Conservation (phyloP, 2,113 vertebrate species). For the Microcebus murinus region DNA sequence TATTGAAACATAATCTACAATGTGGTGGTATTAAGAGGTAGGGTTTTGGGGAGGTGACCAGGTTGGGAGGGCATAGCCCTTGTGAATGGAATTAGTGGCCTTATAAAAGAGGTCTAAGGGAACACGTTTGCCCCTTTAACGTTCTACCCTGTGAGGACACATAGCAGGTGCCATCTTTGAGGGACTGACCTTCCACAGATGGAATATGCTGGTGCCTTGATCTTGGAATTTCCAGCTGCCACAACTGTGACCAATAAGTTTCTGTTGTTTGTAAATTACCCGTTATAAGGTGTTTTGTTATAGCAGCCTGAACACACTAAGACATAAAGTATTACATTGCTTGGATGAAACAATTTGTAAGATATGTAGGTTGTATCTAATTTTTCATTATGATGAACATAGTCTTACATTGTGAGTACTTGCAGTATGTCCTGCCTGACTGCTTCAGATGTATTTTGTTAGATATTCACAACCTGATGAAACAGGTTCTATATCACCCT, state of each 20-base stretch:
- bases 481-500: neutral
- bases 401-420: neutral
- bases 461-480: neutral
- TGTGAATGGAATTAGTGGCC: neutral
- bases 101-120: neutral
- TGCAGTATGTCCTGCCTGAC: neutral
- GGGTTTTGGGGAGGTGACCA: neutral
- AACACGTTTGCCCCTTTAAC: neutral
- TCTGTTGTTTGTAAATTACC: neutral
- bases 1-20: neutral
- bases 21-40: neutral
- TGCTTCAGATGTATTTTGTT: neutral
- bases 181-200: neutral
- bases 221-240: neutral
- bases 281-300: neutral
- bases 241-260: neutral
- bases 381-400: neutral
- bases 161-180: neutral
- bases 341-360: neutral
- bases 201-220: neutral
- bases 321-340: neutral
- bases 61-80: neutral
- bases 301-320: neutral
- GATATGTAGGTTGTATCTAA: neutral
- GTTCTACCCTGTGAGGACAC: neutral